These are phyloP conservation scores for Sphaerophoria rueppellii DNA, from an alignment of 2,888 invertebrate species.

Conservation along the genomic window DNA sequence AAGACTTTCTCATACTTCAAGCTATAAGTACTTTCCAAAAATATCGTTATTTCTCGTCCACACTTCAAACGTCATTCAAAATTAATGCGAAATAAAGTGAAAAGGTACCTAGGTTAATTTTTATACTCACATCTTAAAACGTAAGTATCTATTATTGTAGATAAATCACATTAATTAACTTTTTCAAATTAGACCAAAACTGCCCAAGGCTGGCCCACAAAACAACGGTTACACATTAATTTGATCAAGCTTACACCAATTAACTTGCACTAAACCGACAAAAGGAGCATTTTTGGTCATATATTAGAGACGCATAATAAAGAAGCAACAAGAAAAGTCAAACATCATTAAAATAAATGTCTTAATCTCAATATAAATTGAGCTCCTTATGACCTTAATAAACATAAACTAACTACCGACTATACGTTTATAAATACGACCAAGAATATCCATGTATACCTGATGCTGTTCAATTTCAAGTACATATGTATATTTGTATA, in stretches of 20 bases:
- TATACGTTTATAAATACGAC: not conserved
- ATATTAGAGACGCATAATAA: not conserved
- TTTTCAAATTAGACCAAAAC: not conserved
- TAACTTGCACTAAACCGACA: not conserved
- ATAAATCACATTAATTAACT: not conserved
- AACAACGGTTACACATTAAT: not conserved
- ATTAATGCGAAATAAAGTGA: too few species aligned
- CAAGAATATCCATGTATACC: not conserved
- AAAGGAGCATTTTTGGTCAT: not conserved
- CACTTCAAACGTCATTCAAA: too few species aligned
- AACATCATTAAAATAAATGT: not conserved
- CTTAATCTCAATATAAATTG: constrained; percentile 21
- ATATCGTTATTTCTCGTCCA: too few species aligned
- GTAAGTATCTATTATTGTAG: not conserved
- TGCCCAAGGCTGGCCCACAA: not conserved
- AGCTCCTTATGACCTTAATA: constrained; percentile 11
- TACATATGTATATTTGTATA: too few species aligned
- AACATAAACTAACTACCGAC: constrained; percentile 8
- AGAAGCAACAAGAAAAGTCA: not conserved
- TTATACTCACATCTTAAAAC: not conserved
- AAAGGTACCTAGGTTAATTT: not conserved
- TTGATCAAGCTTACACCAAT: constrained; percentile 12
- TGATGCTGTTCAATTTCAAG: not conserved
- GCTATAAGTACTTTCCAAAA: too few species aligned
- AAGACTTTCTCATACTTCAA: too few species aligned